Evolutionary conservation across 2,113 vertebrate genomes (phyloP).

Genomic region (rat (Rattus norvegicus)): DNA sequence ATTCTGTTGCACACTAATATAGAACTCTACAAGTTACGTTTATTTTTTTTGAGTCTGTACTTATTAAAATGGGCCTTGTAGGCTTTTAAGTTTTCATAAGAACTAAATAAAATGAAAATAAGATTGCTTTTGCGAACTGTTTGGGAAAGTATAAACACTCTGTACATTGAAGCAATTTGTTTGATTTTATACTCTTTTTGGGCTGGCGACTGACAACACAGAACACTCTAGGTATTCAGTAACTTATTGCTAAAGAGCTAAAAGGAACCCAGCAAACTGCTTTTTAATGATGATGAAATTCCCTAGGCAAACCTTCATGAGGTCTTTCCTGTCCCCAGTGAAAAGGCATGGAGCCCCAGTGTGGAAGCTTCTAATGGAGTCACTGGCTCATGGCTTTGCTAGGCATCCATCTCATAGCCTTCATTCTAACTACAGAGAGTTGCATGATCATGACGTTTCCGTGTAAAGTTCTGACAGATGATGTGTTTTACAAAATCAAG

Average conservation of each 20-base stretch:
- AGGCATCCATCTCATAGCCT: neutral
- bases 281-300: neutral
- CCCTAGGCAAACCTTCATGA: neutral
- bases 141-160: conserved; percentile 1
- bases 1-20: neutral
- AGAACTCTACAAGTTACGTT: conserved; percentile 5
- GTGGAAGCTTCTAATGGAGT: neutral
- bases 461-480: neutral
- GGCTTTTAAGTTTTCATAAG: conserved; percentile 7
- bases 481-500: neutral
- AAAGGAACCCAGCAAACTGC: neutral
- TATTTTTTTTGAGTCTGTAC: neutral
- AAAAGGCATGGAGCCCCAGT: neutral
- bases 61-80: neutral
- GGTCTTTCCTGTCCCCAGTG: neutral
- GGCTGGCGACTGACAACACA: neutral
- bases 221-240: conserved; percentile 26
- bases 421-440: neutral
- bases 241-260: conserved; percentile 43
- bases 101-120: conserved; percentile 31
- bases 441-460: neutral
- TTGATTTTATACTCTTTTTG: conserved; percentile 5
- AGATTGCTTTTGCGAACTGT: neutral
- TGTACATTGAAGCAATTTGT: neutral
- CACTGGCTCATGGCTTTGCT: neutral